phyloP scores from a whole-genome alignment of 2,797 vertebrate genomes.

The Melanotaenia maccullochi region DNA sequence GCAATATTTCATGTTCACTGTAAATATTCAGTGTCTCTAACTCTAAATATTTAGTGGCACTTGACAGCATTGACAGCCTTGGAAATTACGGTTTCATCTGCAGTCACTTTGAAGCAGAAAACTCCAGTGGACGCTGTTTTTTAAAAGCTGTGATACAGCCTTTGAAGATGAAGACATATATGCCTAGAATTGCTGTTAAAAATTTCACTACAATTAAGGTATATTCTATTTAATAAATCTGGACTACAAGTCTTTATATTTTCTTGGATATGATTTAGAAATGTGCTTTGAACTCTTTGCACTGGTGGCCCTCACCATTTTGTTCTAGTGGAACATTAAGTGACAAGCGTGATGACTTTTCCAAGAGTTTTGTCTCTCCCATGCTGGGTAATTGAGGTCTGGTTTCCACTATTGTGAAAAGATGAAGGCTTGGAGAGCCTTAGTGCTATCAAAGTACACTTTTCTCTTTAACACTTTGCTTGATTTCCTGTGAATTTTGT shows the following conservation, averaged over 20 bases:
- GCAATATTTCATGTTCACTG: neutral
- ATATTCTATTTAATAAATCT: neutral
- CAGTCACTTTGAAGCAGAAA: neutral
- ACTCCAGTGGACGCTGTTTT: neutral
- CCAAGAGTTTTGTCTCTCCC: slow-evolving; percentile 54
- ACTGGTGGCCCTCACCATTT: slow-evolving; percentile 22
- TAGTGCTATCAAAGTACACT: slow-evolving; percentile 42
- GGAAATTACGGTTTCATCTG: neutral
- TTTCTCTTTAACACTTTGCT: slow-evolving; percentile 39
- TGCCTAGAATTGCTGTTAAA: neutral
- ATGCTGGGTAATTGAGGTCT: slow-evolving; percentile 60
- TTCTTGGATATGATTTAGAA: slow-evolving; percentile 26
- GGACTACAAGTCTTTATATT: slow-evolving; percentile 26
- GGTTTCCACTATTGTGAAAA: slow-evolving; percentile 60
- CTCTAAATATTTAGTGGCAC: neutral
- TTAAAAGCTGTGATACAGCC: neutral
- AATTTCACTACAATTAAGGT: neutral
- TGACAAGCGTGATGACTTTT: slow-evolving; percentile 63
- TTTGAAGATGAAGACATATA: neutral
- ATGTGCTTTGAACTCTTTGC: slow-evolving; percentile 36
- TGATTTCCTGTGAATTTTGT: slow-evolving; percentile 51
- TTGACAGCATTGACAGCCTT: neutral
- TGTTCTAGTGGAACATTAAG: slow-evolving; percentile 49
- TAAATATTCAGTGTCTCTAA: neutral
- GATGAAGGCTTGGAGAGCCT: slow-evolving; percentile 34